Percentiles rank a stretch among this genome's conserved stretches.
phyloP scores from a whole-genome alignment of 2,797 vertebrate genomes.

The Tokudaia tokunoshimensis region DNA sequence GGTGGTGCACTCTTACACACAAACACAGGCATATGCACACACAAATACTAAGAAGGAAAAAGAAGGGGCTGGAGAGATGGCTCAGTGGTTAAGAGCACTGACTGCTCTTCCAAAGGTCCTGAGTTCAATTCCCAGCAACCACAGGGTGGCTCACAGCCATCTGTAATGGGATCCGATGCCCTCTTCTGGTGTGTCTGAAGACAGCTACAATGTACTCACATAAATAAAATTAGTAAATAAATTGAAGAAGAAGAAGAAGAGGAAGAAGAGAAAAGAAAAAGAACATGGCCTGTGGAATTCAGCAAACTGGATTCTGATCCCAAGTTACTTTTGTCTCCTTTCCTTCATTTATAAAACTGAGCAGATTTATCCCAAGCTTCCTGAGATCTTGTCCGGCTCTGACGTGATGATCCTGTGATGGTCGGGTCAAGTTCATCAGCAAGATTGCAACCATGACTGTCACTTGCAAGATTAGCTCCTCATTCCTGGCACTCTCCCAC shows the following conservation, averaged over 20 bases:
- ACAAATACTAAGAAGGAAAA: background rate
- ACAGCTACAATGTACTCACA: too few relatives aligned
- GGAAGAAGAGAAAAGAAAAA: background rate
- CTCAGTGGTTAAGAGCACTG: too few relatives aligned
- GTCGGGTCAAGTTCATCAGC: conserved; percentile 48
- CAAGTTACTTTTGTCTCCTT: background rate
- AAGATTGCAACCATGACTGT: background rate
- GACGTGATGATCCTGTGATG: conserved; percentile 24
- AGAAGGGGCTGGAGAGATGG: background rate
- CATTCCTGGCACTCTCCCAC: background rate
- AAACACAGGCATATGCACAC: background rate
- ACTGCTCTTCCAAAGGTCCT: too few relatives aligned
- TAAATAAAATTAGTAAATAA: too few relatives aligned
- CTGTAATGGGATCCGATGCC: too few relatives aligned
- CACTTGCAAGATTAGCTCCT: conserved; percentile 57
- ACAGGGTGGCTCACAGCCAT: too few relatives aligned
- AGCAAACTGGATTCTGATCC: conserved; percentile 13
- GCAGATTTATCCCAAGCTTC: background rate
- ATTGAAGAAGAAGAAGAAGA: too few relatives aligned
- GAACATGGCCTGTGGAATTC: background rate
- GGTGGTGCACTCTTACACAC: too few relatives aligned
- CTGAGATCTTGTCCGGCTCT: conserved; percentile 37
- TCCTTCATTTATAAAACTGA: conserved; percentile 56
- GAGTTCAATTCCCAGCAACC: too few relatives aligned
- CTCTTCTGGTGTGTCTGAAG: too few relatives aligned